Evolutionary conservation across 2,797 vertebrate species (phyloP).

Genomic region (Falco biarmicus): DNA sequence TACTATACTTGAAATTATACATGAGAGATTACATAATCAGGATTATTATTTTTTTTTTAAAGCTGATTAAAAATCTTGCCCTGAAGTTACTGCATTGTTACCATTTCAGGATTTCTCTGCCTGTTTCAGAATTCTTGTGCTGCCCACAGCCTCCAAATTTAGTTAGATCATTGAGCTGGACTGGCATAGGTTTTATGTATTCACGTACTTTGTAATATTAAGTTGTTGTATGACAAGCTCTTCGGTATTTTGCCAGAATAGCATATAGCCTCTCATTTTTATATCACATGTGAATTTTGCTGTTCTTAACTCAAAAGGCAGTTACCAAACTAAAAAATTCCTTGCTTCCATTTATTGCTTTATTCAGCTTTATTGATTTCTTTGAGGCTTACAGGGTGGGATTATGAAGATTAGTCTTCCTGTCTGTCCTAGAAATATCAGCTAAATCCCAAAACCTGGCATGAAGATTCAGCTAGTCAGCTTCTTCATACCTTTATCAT

Average conservation of each 20-base stretch:
- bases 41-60: not conserved
- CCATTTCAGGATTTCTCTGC: not conserved
- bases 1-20: not conserved
- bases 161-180: not conserved
- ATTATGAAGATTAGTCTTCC: constrained; percentile 56
- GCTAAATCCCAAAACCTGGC: constrained; percentile 68
- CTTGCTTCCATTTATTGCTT: constrained; percentile 16
- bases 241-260: not conserved
- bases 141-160: not conserved
- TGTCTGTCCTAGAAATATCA: constrained; percentile 65
- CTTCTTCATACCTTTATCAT: constrained; percentile 5
- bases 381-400: constrained; percentile 16
- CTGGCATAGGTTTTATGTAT: not conserved
- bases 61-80: not conserved
- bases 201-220: not conserved
- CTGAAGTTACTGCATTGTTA: not conserved
- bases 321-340: not conserved
- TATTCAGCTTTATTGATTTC: constrained; percentile 60
- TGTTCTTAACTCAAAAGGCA: not conserved
- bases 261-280: not conserved
- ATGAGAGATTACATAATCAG: not conserved
- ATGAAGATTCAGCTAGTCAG: not conserved
- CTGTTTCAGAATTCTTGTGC: not conserved
- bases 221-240: not conserved
- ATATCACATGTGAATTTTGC: not conserved